Percentiles rank a stretch among this genome's conserved stretches.
Evolutionary conservation across 2,888 invertebrate genomes (phyloP).

Genomic region (Drosophila nigricruria): DNA sequence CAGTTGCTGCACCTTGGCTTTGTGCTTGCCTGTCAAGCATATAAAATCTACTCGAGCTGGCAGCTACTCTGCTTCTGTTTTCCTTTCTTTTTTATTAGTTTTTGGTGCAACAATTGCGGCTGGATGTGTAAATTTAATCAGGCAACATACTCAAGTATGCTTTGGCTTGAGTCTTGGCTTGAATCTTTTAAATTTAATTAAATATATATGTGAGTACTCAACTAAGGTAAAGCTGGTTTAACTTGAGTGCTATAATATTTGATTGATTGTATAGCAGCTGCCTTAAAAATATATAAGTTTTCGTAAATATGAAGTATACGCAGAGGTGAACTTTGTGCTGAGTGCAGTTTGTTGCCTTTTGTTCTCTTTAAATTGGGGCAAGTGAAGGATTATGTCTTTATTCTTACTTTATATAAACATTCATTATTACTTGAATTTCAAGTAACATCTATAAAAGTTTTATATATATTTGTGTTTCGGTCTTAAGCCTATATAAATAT

Average conservation of each 20-base stretch:
- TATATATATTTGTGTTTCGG: too few relatives aligned
- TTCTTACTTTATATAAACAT: background rate
- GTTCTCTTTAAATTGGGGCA: background rate
- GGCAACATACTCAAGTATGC: constrained; percentile 58
- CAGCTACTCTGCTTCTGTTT: constrained; percentile 18
- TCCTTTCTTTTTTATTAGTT: constrained; percentile 46
- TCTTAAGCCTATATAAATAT: too few relatives aligned
- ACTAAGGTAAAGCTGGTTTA: constrained; percentile 3
- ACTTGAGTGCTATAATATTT: background rate
- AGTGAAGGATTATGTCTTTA: background rate
- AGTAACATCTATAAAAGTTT: too few relatives aligned
- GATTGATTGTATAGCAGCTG: background rate
- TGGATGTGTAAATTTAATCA: constrained; percentile 76
- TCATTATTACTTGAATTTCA: background rate
- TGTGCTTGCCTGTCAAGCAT: constrained; percentile 43
- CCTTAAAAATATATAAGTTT: background rate
- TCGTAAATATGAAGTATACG: background rate
- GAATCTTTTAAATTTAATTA: constrained; percentile 55
- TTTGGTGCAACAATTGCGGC: constrained; percentile 73
- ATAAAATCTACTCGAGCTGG: constrained; percentile 45
- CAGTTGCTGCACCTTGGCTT: constrained; percentile 36
- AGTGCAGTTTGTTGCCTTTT: background rate
- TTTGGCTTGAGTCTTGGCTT: constrained; percentile 28
- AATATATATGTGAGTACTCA: constrained; percentile 50
- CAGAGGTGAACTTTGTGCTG: background rate